phyloP scores from a whole-genome alignment of 2,797 vertebrate species.

The Spinus olivaceus region DNA sequence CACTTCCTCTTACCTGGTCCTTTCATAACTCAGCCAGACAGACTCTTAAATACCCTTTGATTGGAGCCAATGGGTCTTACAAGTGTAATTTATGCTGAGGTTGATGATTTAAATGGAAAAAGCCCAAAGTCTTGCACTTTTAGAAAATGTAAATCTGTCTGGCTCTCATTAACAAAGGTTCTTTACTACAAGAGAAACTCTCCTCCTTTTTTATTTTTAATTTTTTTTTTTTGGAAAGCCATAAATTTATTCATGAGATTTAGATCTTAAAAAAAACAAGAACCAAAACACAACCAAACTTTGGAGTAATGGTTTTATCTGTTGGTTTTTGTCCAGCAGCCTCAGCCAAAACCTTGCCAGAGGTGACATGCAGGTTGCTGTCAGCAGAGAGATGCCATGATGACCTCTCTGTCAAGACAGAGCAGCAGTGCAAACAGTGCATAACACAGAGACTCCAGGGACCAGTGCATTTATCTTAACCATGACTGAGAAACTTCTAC shows the following conservation, averaged over 20 bases:
- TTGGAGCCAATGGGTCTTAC: constrained; percentile 41
- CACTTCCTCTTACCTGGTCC: constrained; percentile 32
- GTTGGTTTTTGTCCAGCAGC: background rate
- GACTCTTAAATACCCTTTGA: constrained; percentile 9
- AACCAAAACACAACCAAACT: background rate
- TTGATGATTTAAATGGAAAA: constrained; percentile 38
- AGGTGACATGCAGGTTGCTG: background rate
- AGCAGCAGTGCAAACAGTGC: background rate
- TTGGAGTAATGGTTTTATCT: background rate
- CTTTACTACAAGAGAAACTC: background rate
- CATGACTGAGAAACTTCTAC: background rate
- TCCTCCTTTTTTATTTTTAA: background rate
- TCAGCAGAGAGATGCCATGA: background rate
- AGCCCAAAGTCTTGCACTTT: background rate
- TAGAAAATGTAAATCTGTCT: constrained; percentile 24
- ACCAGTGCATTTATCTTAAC: background rate
- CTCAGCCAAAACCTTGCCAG: background rate
- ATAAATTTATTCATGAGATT: background rate
- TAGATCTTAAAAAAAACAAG: background rate
- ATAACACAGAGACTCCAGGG: background rate
- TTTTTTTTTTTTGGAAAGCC: background rate
- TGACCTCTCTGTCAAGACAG: background rate
- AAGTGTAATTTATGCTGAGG: constrained; percentile 30
- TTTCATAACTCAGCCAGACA: constrained; percentile 39
- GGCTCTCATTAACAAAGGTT: constrained; percentile 22